Percentiles rank a stretch among this genome's conserved stretches.
Conservation (phyloP, 23 tunicate species). For the Corella eumyota region DNA sequence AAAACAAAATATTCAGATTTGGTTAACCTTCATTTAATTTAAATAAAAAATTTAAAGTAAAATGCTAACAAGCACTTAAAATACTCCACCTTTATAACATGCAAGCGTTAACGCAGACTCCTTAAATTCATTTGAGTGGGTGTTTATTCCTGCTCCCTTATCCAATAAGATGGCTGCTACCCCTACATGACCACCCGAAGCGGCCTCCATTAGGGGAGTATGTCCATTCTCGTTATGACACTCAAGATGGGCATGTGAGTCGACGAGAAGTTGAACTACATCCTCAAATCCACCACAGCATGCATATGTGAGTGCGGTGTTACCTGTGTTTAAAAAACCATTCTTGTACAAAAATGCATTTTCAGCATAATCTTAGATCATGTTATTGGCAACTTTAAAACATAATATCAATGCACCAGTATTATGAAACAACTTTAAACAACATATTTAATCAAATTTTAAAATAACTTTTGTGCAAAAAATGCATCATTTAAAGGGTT, state of each 20-base stretch:
- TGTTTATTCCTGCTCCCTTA: slow-evolving; percentile 94
- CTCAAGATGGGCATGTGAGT: slow-evolving; percentile 76
- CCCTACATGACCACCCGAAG: slow-evolving; percentile 85
- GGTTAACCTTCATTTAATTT: no score
- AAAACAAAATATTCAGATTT: no score
- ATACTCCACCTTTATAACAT: slow-evolving; percentile 99
- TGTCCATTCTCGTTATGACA: slow-evolving; percentile 95
- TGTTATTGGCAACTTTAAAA: background rate
- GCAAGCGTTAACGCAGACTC: slow-evolving; percentile 95
- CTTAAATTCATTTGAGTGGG: slow-evolving; percentile 87
- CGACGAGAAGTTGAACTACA: slow-evolving; percentile 55
- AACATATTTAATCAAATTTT: background rate
- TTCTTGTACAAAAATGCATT: background rate
- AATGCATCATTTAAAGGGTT: no score
- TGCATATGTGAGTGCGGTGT: slow-evolving; percentile 96
- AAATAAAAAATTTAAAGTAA: no score
- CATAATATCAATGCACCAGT: background rate
- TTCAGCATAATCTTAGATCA: background rate
- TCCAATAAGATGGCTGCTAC: slow-evolving; percentile 69
- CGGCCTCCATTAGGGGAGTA: slow-evolving; percentile 99
- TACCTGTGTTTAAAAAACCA: slow-evolving; percentile 24
- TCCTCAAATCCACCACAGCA: slow-evolving; percentile 92
- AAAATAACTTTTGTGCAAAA: no score
- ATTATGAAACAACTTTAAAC: background rate
- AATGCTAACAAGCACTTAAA: background rate